Evolutionary conservation across 2,113 vertebrate species (phyloP), one percentile per base, ranked within the genome.

Genomic region (Baryphthengus martii): DNA sequence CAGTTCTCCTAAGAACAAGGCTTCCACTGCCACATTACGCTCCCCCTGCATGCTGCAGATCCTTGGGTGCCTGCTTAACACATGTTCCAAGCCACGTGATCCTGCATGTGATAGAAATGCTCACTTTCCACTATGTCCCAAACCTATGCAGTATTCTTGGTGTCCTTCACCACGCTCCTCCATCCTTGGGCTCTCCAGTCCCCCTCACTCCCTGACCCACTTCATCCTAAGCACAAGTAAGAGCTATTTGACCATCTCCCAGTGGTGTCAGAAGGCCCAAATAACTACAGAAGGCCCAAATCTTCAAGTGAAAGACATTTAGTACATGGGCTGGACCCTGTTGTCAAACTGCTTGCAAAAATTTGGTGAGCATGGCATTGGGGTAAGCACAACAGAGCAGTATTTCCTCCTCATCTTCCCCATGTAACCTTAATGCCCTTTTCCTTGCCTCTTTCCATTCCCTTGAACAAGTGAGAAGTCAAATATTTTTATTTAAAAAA

Each of bases 51-150:
- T 1, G 11, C 33, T 35, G n/a, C 28, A 10, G 13, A 17, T 20
- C 33, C 78, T 20, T 33, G n/a, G 21, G 39, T 8, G 52, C n/a
- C 9, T 28, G 40, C 68, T 52, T 28, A 44, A 39, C 0, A 0
- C 20, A 6, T 0, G 8, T 17, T 35, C 42, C 18, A 35, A 56
- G 62, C 55, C 63, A 63, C 33, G 17, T 26, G 29, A 15, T 25
- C 26, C 71, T 55, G n/a, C 50, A 59, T 3, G 0, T 2, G 7
- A 20, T n/a, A 56, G 6, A 33, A 72, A 78, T 4, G 17, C 23
- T 45, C 25, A 17, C 16, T 23, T 24, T 24, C 3, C 14, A 25
- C 17, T 7, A 9, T 3, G 28, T 10, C 16, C 23, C 49, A 45
- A 58, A 33, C 21, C 5, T 29, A 17, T 21, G 12, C 18, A 24